Evolutionary conservation across 2,888 invertebrate genomes (phyloP).

Genomic region (Acleris cristana): DNA sequence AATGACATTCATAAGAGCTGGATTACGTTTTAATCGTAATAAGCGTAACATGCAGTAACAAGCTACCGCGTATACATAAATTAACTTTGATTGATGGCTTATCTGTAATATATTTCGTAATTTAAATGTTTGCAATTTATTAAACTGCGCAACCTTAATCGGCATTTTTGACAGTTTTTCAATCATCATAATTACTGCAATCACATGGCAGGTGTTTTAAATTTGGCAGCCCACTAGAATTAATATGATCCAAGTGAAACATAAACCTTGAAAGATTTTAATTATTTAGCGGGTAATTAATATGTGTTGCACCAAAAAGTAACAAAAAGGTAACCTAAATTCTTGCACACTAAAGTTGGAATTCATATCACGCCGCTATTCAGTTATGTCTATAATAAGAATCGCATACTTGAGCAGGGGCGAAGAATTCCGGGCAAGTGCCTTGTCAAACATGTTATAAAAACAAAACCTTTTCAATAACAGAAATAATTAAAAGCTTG

Average conservation of each 20-base stretch:
- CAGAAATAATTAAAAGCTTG: no score
- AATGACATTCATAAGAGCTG: slow-evolving; percentile 65
- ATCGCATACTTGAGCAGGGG: slow-evolving; percentile 45
- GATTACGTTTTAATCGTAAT: slow-evolving; percentile 60
- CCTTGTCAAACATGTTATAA: neutral
- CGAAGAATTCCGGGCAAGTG: neutral
- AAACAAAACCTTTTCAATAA: neutral
- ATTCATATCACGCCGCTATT: slow-evolving; percentile 44
- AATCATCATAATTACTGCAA: neutral
- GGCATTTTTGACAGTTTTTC: neutral
- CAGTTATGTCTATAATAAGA: slow-evolving; percentile 43
- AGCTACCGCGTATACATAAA: slow-evolving; percentile 4
- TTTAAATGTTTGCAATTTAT: neutral
- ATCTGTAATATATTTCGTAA: neutral
- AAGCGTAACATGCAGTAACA: slow-evolving; percentile 46
- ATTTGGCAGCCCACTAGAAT: neutral
- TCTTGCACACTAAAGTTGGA: slow-evolving; percentile 48
- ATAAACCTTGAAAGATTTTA: neutral
- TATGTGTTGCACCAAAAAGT: neutral
- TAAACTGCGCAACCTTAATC: neutral
- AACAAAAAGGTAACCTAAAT: slow-evolving; percentile 45
- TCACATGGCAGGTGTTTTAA: neutral
- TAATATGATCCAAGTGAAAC: neutral
- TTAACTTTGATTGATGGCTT: slow-evolving; percentile 10
- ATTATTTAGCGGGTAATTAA: neutral